Conservation (phyloP, 2,113 vertebrate genomes). For the Callorhinus ursinus region DNA sequence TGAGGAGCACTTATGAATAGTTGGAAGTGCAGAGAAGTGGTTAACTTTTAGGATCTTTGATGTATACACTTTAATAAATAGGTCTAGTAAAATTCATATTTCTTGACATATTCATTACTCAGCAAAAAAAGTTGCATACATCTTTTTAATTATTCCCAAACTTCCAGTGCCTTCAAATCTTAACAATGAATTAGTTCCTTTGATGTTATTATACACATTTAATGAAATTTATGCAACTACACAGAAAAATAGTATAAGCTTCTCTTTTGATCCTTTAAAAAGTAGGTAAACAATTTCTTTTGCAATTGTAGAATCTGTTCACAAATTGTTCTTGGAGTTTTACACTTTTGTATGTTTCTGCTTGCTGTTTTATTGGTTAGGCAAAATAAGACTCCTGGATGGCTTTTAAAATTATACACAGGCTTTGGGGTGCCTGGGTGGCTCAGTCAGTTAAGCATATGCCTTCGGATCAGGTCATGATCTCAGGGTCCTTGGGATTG, state of each 20-base stretch:
- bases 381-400: not conserved
- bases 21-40: not conserved
- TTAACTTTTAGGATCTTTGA: not conserved
- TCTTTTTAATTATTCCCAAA: slow-evolving; percentile 32
- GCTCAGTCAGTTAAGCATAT: not conserved
- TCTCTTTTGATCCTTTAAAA: slow-evolving; percentile 42
- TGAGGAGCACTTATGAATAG: not conserved
- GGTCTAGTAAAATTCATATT: not conserved
- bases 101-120: not conserved
- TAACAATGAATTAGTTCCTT: slow-evolving; percentile 34
- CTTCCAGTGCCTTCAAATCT: not conserved
- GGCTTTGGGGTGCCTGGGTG: not conserved
- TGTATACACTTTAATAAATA: not conserved
- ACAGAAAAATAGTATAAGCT: not conserved
- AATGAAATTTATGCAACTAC: not conserved
- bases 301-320: not conserved
- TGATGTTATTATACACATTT: slow-evolving; percentile 20
- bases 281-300: not conserved
- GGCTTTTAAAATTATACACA: not conserved
- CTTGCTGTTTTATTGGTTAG: not conserved
- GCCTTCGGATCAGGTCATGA: not conserved
- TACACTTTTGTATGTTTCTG: not conserved
- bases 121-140: not conserved
- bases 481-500: not conserved
- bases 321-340: not conserved